Conservation (phyloP, 2,797 vertebrate species). For the Sebastolobus altivelis region DNA sequence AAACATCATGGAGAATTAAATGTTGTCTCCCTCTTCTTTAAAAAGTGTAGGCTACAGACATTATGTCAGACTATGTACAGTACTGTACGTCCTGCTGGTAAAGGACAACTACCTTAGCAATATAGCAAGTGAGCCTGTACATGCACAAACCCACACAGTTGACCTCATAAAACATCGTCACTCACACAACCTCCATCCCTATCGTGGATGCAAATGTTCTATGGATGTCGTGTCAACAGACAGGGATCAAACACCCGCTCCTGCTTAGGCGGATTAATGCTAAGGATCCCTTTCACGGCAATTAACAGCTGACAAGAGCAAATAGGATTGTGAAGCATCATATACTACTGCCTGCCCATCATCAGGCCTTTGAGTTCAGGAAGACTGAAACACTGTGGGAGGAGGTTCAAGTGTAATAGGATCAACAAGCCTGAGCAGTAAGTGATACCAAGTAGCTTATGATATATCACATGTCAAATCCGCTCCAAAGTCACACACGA, state of each 20-base stretch:
- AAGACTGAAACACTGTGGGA: constrained; percentile 51
- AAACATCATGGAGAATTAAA: not conserved
- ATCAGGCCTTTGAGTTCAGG: constrained; percentile 46
- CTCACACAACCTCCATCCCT: not conserved
- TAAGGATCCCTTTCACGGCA: constrained; percentile 64
- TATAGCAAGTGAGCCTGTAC: not conserved
- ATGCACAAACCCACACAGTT: not conserved
- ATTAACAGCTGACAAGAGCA: constrained; percentile 74
- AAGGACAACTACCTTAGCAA: not conserved
- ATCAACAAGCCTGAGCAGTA: constrained; percentile 62
- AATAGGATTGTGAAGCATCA: constrained; percentile 71
- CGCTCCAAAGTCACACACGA: constrained; percentile 33
- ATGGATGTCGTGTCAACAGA: constrained; percentile 40
- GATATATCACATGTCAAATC: constrained; percentile 47
- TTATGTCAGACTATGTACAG: not conserved
- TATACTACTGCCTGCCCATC: constrained; percentile 45
- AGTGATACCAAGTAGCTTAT: constrained; percentile 61
- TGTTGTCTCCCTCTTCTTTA: not conserved
- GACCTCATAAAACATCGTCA: not conserved
- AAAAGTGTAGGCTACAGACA: not conserved
- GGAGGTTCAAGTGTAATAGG: constrained; percentile 69
- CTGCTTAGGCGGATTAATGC: constrained; percentile 71
- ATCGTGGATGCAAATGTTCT: constrained; percentile 29
- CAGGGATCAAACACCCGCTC: constrained; percentile 60
- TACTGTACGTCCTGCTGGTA: not conserved